Conservation (phyloP, 2,113 vertebrate genomes). For the Phoenicopterus ruber region DNA sequence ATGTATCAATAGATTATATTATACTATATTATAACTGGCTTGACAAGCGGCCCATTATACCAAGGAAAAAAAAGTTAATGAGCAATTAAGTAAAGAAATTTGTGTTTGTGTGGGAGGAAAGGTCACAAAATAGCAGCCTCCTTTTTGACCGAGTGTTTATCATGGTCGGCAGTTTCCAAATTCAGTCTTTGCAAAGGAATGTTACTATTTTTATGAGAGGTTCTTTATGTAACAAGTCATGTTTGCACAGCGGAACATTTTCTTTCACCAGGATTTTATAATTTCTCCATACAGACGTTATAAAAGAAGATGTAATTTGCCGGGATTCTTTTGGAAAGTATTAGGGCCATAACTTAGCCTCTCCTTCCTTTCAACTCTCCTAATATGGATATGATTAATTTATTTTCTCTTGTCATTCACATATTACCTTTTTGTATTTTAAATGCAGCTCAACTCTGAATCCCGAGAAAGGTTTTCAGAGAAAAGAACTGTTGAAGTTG, state of each 20-base stretch:
- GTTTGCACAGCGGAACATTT: slow-evolving; percentile 1
- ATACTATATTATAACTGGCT: neutral
- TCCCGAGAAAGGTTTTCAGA: neutral
- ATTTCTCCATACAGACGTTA: neutral
- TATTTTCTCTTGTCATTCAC: neutral
- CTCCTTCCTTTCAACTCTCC: neutral
- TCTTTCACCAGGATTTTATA: neutral
- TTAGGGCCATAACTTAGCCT: neutral
- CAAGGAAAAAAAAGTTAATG: neutral
- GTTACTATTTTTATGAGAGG: slow-evolving; percentile 29
- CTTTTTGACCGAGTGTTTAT: neutral
- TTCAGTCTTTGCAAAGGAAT: slow-evolving; percentile 18
- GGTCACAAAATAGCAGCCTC: neutral
- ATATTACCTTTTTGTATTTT: neutral
- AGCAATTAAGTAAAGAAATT: neutral
- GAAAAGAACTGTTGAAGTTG: neutral
- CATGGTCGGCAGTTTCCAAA: neutral
- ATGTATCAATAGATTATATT: neutral
- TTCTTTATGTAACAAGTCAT: slow-evolving; percentile 28
- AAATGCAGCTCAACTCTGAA: neutral
- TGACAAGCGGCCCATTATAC: neutral
- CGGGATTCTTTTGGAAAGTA: neutral
- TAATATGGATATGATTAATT: neutral
- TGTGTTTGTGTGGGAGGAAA: neutral
- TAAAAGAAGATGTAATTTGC: neutral